A percentile compares a stretch with the other conserved stretches of the same genome.
These are phyloP conservation scores for Heliconius ethilla DNA, from an alignment of 2,888 invertebrate genomes.

Conservation along the genomic window DNA sequence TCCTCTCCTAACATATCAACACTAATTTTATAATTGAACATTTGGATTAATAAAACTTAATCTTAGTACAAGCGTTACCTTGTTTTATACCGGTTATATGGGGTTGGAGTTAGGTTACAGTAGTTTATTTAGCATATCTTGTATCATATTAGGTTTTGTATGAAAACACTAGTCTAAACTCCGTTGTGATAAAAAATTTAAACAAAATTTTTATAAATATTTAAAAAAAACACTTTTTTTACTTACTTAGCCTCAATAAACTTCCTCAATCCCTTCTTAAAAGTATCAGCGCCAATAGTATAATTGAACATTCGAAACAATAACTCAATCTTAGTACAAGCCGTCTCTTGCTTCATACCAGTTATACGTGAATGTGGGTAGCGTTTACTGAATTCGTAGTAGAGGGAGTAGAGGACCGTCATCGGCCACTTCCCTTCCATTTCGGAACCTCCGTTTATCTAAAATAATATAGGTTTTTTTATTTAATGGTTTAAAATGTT, in stretches of 20 bases:
- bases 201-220: too few relatives aligned
- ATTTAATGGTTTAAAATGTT: too few relatives aligned
- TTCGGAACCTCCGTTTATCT: constrained; percentile 87
- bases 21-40: too few relatives aligned
- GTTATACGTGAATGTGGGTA: constrained; percentile 90
- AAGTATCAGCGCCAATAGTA: constrained; percentile 89
- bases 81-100: too few relatives aligned
- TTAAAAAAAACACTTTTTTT: neutral
- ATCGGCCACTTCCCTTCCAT: constrained; percentile 91
- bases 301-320: constrained; percentile 95
- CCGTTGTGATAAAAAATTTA: too few relatives aligned
- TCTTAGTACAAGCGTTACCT: too few relatives aligned
- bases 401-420: constrained; percentile 88
- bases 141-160: too few relatives aligned
- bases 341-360: constrained; percentile 88
- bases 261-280: constrained; percentile 86
- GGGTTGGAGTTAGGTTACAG: too few relatives aligned
- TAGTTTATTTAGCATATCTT: too few relatives aligned
- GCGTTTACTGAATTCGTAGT: constrained; percentile 90
- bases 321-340: constrained; percentile 88
- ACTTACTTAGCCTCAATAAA: constrained; percentile 76
- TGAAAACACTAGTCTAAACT: too few relatives aligned
- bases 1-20: too few relatives aligned
- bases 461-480: constrained; percentile 31
- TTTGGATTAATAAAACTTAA: too few relatives aligned